Evolutionary conservation across 2,113 vertebrate species (phyloP).

Genomic region (Myanophis thanlyinensis): DNA sequence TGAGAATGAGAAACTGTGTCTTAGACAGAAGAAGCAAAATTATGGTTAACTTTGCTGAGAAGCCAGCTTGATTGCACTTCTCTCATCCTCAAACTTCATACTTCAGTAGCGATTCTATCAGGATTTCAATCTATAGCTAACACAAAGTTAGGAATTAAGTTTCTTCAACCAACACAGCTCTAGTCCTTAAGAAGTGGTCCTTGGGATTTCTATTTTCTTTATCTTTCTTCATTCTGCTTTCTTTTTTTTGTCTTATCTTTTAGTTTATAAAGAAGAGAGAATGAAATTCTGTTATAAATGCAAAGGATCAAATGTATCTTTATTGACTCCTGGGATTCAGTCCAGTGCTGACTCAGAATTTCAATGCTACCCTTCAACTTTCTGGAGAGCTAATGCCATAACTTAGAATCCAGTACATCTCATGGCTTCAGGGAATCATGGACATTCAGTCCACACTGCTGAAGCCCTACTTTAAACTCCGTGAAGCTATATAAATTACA

Average conservation of each 20-base stretch:
- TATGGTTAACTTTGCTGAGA: not conserved
- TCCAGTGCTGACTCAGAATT: not conserved
- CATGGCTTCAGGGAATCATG: not conserved
- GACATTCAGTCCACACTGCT: not conserved
- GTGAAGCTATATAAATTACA: not conserved
- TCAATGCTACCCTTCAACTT: not conserved
- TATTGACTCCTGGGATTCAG: not conserved
- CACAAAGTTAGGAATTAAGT: not conserved
- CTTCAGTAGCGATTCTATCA: not conserved
- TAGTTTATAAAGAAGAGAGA: not conserved
- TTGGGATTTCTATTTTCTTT: not conserved
- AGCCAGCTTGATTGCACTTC: not conserved
- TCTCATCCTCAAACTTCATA: not conserved
- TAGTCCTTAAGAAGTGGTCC: not conserved
- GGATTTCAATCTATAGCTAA: not conserved
- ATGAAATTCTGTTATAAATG: not conserved
- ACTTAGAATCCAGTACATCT: not conserved
- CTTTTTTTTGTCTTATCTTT: not conserved
- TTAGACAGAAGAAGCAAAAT: not conserved
- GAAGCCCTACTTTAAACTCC: not conserved
- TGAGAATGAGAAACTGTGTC: not conserved
- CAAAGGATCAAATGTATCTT: not conserved
- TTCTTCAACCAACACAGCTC: not conserved
- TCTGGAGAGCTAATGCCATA: not conserved
- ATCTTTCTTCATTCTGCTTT: not conserved